Percentiles rank a stretch among this genome's conserved stretches.
phyloP scores from a whole-genome alignment of 1,140 invertebrate species.

The Drosophila malerkotliana region DNA sequence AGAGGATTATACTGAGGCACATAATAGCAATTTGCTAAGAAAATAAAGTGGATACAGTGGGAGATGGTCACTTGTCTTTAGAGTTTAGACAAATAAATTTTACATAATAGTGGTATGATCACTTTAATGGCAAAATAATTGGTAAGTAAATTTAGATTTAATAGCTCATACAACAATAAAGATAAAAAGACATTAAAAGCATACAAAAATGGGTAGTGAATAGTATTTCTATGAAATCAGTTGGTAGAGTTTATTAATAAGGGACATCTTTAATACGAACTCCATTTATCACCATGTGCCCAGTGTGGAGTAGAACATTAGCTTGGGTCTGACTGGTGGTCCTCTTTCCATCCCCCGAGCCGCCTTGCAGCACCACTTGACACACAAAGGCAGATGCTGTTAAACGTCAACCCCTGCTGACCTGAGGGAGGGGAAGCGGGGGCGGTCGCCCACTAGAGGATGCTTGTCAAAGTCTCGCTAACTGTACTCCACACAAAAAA shows the following conservation, averaged over 20 bases:
- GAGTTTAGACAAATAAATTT: conserved; percentile 20
- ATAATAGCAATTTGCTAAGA: conserved; percentile 16
- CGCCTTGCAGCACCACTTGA: conserved; percentile 42
- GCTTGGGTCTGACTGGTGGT: conserved; percentile 12
- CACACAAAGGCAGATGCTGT: conserved; percentile 50
- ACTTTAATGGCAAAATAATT: conserved; percentile 17
- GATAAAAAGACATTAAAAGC: not conserved
- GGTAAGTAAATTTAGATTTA: conserved; percentile 7
- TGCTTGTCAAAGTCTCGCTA: conserved; percentile 54
- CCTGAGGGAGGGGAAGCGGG: not conserved
- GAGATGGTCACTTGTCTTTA: conserved; percentile 16
- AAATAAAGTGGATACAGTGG: not conserved
- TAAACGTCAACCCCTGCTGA: conserved; percentile 45
- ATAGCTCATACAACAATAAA: conserved; percentile 20
- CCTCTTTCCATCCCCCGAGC: not conserved
- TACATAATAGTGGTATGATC: conserved; percentile 27
- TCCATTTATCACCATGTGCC: not conserved
- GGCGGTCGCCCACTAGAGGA: conserved; percentile 3
- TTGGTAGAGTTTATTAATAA: no score
- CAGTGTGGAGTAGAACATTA: not conserved
- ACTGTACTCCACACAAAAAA: conserved; percentile 31
- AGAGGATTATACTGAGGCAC: not conserved
- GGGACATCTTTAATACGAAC: not conserved
- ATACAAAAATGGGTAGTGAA: not conserved
- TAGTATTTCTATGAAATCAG: not conserved